Evolutionary conservation across 2,888 invertebrate genomes (phyloP), one percentile per base, ranked within the genome.

Genomic region (Beris morrisii): DNA sequence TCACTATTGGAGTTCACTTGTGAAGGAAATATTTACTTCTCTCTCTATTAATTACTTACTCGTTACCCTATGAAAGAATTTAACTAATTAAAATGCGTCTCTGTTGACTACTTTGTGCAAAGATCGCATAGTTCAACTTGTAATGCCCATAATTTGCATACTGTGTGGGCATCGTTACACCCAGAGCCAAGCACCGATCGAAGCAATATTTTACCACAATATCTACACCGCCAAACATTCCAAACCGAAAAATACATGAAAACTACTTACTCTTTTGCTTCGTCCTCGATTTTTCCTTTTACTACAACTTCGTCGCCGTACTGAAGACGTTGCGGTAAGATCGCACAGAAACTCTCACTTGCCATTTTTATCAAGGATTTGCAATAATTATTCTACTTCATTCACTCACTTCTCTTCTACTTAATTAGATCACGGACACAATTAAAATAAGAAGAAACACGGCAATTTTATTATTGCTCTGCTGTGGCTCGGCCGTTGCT

Each of bases 181-280:
- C 22, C 22, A 22, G 22, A 22, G 22, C 22, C 22, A 2, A 22
- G 22, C 22, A 22, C 22, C 22, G 22, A 22, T 22, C 3, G 22
- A 22, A 22, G 22, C 22, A 22, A 22, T 22, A 22, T 22, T 22
- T 22, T 22, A 22, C 22, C 22, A 22, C 22, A 22, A 22, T 1
- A 22, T 22, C 22, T 22, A 22, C 22, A 22, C 22, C 22, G 22
- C 22, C 3, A 22, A 22, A 22, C 22, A 22, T 22, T 3, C 3
- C 22, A 22, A 22, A 2, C 22, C 46, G 46, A 32, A 4, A n/a
- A 5, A 4, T 13, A 5, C 0, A 54, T 31, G 28, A 30, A 44
- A 53, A 22, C 22, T 30, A 78, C 79, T 78, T 74, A 80, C 80
- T 79, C 74, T 67, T 75, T 68, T 31, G 79, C 75, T 54, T 74